Percentiles rank a stretch among this genome's conserved stretches.
These are phyloP conservation scores for Lasioglossum villosulum DNA, from an alignment of 2,888 invertebrate species.

Conservation along the genomic window DNA sequence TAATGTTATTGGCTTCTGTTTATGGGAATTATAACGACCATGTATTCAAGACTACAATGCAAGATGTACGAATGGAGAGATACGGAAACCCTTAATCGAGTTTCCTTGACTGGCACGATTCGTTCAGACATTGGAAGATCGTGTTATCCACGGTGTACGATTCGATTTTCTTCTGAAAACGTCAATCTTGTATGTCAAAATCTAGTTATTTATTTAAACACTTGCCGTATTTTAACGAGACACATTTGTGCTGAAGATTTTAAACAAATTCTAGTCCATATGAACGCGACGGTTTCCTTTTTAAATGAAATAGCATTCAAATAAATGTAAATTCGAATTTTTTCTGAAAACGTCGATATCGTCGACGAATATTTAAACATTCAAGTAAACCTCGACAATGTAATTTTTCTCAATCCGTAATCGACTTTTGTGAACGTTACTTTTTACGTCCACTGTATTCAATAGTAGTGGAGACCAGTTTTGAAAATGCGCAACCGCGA, in stretches of 20 bases:
- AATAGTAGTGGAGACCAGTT: neutral
- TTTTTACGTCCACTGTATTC: neutral
- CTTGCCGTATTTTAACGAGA: too few species aligned
- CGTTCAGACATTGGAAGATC: neutral
- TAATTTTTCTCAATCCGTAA: too few species aligned
- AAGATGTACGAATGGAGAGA: neutral
- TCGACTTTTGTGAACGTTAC: too few species aligned
- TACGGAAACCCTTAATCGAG: neutral
- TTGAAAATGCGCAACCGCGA: neutral
- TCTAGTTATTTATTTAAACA: neutral
- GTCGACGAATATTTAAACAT: too few species aligned
- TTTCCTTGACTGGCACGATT: neutral
- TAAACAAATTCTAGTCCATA: too few species aligned
- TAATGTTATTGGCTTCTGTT: neutral
- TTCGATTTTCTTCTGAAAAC: neutral
- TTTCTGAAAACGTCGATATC: too few species aligned
- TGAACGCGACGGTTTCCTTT: too few species aligned
- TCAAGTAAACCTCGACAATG: too few species aligned
- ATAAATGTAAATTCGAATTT: too few species aligned
- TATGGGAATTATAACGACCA: neutral
- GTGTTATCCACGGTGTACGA: neutral
- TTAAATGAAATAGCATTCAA: too few species aligned
- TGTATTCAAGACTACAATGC: neutral
- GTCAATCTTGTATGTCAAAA: neutral
- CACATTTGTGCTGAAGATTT: too few species aligned